phyloP scores from a whole-genome alignment of 2,888 invertebrate genomes.

The Mermis nigrescens region DNA sequence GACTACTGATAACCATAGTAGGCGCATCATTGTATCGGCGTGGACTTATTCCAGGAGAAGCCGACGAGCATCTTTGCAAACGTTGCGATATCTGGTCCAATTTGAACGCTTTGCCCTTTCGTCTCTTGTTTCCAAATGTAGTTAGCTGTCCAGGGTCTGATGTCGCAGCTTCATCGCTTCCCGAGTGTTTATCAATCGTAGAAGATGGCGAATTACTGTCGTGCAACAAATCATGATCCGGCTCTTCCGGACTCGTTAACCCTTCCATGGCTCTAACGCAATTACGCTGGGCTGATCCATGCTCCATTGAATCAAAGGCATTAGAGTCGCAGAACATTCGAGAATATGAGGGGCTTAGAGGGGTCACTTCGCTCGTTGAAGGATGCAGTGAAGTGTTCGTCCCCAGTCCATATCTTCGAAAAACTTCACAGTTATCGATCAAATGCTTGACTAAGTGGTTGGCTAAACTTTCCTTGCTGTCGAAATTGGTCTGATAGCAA shows the following conservation, averaged over 20 bases:
- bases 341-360: background rate
- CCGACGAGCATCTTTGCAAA: constrained; percentile 9
- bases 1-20: too few relatives aligned
- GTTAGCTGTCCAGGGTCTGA: background rate
- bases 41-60: too few relatives aligned
- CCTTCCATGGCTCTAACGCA: background rate
- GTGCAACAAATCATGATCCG: constrained; percentile 21
- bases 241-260: background rate
- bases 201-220: constrained; percentile 18
- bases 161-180: background rate
- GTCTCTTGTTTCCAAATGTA: constrained; percentile 42
- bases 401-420: constrained; percentile 10
- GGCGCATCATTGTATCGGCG: too few relatives aligned
- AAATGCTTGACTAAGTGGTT: constrained; percentile 35
- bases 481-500: constrained; percentile 33
- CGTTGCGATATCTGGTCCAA: constrained; percentile 41
- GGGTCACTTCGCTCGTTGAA: background rate
- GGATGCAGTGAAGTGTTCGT: background rate
- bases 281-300: background rate
- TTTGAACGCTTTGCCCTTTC: constrained; percentile 69
- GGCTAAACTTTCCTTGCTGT: constrained; percentile 27
- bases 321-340: background rate
- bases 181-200: background rate
- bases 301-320: too few relatives aligned
- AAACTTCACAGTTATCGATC: constrained; percentile 31